Percentiles rank a stretch among this genome's conserved stretches.
Conservation (phyloP, 2,888 invertebrate species). For the Electrophaes corylata region DNA sequence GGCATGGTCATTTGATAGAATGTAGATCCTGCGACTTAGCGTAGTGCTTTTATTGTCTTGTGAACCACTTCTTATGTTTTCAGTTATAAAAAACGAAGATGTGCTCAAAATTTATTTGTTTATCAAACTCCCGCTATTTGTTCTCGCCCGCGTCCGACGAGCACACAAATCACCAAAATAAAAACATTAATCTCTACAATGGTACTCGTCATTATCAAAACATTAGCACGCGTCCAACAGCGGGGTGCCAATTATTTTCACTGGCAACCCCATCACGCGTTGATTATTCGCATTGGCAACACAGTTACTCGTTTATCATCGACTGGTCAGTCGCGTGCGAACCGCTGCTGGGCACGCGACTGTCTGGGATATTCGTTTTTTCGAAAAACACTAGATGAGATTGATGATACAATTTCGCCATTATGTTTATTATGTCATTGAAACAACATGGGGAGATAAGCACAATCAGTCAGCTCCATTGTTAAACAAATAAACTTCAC, state of each 20-base stretch:
- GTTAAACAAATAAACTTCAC: slow-evolving; percentile 6
- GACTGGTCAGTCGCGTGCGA: slow-evolving; percentile 61
- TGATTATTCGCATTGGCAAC: slow-evolving; percentile 70
- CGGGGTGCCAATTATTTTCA: slow-evolving; percentile 81
- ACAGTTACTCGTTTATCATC: slow-evolving; percentile 70
- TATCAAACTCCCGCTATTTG: slow-evolving; percentile 54
- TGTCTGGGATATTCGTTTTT: slow-evolving; percentile 45
- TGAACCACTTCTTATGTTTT: slow-evolving; percentile 9
- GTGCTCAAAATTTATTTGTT: slow-evolving; percentile 50
- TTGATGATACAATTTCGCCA: slow-evolving; percentile 40
- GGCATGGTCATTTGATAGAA: too few species aligned
- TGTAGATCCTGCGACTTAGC: too few species aligned
- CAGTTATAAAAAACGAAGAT: background rate
- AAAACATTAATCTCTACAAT: slow-evolving; percentile 71
- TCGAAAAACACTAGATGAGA: slow-evolving; percentile 50
- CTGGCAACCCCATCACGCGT: slow-evolving; percentile 74
- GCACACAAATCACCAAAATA: slow-evolving; percentile 71
- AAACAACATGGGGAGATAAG: slow-evolving; percentile 24
- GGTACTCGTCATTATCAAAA: slow-evolving; percentile 79
- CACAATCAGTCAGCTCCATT: slow-evolving; percentile 15
- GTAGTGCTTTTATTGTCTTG: too few species aligned
- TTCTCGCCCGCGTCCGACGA: slow-evolving; percentile 42
- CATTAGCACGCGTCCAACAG: slow-evolving; percentile 73
- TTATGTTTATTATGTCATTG: slow-evolving; percentile 40
- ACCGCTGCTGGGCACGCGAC: slow-evolving; percentile 48